These are phyloP conservation scores for Lacanobia wlatinum DNA, from an alignment of 2,888 invertebrate species.

Conservation along the genomic window DNA sequence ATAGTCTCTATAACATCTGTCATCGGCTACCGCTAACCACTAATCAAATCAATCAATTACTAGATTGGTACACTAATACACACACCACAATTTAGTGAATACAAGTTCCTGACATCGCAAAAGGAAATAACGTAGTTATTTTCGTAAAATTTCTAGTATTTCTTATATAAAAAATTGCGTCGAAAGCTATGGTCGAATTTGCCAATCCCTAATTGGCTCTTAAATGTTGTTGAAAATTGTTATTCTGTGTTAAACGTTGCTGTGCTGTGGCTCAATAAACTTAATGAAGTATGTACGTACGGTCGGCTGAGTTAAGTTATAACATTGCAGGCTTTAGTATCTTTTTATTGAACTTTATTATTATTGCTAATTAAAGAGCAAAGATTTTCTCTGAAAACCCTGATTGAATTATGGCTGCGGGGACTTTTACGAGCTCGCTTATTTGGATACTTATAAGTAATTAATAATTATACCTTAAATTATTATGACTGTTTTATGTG, in stretches of 20 bases:
- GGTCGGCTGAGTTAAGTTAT: slow-evolving; percentile 15
- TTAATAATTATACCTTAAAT: neutral
- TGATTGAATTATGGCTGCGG: slow-evolving; percentile 12
- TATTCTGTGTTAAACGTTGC: slow-evolving; percentile 23
- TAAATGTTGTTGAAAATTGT: slow-evolving; percentile 28
- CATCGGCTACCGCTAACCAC: slow-evolving; percentile 55
- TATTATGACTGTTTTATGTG: neutral
- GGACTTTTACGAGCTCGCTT: slow-evolving; percentile 16
- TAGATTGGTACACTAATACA: slow-evolving; percentile 27
- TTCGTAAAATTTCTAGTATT: slow-evolving; percentile 2
- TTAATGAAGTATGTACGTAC: slow-evolving; percentile 32
- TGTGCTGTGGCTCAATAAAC: slow-evolving; percentile 37
- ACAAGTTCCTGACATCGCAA: slow-evolving; percentile 16
- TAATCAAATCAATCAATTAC: slow-evolving; percentile 56
- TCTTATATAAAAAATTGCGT: slow-evolving; percentile 28
- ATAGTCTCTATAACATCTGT: slow-evolving; percentile 73
- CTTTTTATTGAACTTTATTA: slow-evolving; percentile 42
- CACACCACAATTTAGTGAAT: slow-evolving; percentile 16
- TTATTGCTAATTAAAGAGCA: slow-evolving; percentile 45
- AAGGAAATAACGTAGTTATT: slow-evolving; percentile 16
- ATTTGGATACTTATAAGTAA: slow-evolving; percentile 1
- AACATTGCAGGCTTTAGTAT: slow-evolving; percentile 7
- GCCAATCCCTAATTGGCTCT: slow-evolving; percentile 39
- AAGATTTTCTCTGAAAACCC: slow-evolving; percentile 31
- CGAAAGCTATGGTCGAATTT: slow-evolving; percentile 25